Evolutionary conservation across 2,888 invertebrate species (phyloP).

Genomic region (Hirtodrosophila confusa): DNA sequence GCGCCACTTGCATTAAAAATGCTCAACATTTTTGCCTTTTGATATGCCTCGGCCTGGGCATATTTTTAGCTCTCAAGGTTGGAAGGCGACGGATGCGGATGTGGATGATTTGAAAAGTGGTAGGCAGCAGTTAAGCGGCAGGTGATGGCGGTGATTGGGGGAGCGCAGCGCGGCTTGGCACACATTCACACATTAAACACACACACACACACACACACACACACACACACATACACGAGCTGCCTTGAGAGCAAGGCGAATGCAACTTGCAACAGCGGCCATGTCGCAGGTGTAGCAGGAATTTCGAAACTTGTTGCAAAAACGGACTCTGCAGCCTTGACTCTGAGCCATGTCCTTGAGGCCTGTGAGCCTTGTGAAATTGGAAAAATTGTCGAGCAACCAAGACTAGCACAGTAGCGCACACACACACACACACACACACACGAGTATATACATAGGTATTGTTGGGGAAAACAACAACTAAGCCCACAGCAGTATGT

Average conservation of each 20-base stretch:
- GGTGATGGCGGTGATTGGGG: constrained; percentile 12
- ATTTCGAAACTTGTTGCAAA: constrained; percentile 68
- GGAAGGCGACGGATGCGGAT: constrained; percentile 69
- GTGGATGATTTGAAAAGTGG: constrained; percentile 77
- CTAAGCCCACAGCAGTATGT: too few species aligned
- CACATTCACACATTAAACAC: constrained; percentile 16
- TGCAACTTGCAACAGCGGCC: constrained; percentile 24
- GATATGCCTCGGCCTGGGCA: constrained; percentile 59
- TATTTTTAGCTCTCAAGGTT: constrained; percentile 75
- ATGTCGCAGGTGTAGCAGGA: constrained; percentile 41
- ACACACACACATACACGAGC: constrained; percentile 9
- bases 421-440: too few species aligned
- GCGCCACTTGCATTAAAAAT: constrained; percentile 62
- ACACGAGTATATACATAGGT: background rate
- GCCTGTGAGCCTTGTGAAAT: constrained; percentile 51
- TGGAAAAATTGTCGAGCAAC: constrained; percentile 60
- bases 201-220: constrained; percentile 13
- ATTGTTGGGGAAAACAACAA: background rate
- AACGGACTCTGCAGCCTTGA: constrained; percentile 60
- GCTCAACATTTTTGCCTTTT: constrained; percentile 65
- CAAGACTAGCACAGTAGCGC: constrained; percentile 3
- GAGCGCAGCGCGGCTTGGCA: constrained; percentile 34
- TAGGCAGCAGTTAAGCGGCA: constrained; percentile 59
- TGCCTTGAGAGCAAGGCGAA: constrained; percentile 60
- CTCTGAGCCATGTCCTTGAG: constrained; percentile 67